Evolutionary conservation across 1,140 invertebrate genomes (phyloP).

Genomic region (Metopolophium dirhodum): DNA sequence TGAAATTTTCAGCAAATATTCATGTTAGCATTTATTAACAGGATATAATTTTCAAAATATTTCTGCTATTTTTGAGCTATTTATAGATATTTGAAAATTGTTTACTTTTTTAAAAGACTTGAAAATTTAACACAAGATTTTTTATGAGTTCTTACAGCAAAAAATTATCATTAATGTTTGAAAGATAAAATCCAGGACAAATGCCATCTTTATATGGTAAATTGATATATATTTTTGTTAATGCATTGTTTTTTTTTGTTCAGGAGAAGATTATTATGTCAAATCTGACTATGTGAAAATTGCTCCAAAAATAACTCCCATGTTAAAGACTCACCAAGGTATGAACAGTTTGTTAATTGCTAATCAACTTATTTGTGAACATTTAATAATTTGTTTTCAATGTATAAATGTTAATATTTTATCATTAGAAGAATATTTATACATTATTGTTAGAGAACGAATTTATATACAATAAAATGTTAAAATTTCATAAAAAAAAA

Average conservation of each 20-base stretch:
- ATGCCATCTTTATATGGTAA: not conserved
- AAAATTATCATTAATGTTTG: not conserved
- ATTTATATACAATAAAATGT: no score
- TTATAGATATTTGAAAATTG: not conserved
- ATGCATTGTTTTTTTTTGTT: not conserved
- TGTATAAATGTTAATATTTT: not conserved
- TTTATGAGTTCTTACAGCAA: not conserved
- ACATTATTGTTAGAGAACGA: no score
- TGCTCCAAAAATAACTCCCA: slow-evolving; percentile 35
- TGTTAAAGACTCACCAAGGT: not conserved
- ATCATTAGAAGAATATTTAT: not conserved
- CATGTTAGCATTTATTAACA: no score
- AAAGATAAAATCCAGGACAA: not conserved
- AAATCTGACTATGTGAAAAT: slow-evolving; percentile 34
- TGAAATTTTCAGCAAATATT: no score
- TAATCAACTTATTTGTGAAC: not conserved
- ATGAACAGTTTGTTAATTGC: not conserved
- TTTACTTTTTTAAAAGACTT: not conserved
- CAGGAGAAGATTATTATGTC: not conserved
- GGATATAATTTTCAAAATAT: no score
- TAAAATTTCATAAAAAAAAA: no score
- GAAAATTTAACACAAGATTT: not conserved
- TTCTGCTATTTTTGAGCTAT: no score
- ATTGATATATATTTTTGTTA: not conserved
- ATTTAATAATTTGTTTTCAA: not conserved